Conservation (phyloP, 2,888 invertebrate genomes). For the Pyrgus malvae region DNA sequence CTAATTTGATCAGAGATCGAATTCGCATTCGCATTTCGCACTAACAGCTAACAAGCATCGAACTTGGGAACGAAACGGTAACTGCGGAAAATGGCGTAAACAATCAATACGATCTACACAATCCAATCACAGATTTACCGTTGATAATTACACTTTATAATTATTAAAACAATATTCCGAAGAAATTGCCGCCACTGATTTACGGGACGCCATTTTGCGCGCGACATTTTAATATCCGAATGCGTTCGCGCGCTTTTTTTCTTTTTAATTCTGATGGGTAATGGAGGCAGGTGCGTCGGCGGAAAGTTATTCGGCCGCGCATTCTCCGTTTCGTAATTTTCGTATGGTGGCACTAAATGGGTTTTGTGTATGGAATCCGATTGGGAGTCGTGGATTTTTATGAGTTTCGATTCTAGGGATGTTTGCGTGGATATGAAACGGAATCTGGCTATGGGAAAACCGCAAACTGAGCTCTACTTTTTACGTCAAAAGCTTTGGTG, state of each 20-base stretch:
- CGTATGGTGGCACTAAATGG: conserved; percentile 54
- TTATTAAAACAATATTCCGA: conserved; percentile 66
- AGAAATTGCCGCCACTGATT: conserved; percentile 74
- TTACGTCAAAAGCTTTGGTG: conserved; percentile 23
- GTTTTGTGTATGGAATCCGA: conserved; percentile 53
- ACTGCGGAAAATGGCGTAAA: conserved; percentile 53
- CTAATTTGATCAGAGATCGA: conserved; percentile 43
- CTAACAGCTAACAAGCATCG: conserved; percentile 35
- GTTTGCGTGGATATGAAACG: conserved; percentile 28
- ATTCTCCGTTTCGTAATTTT: conserved; percentile 58
- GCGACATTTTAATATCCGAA: conserved; percentile 74
- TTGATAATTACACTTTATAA: conserved; percentile 75
- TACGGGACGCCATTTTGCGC: conserved; percentile 68
- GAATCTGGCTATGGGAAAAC: conserved; percentile 26
- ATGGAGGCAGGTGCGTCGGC: conserved; percentile 65
- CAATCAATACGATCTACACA: conserved; percentile 57
- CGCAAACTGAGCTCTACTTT: conserved; percentile 21
- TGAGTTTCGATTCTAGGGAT: conserved; percentile 28
- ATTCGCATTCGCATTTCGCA: too few relatives aligned
- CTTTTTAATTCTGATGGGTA: conserved; percentile 62
- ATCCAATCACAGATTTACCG: conserved; percentile 59
- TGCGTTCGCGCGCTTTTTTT: conserved; percentile 59
- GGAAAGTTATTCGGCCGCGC: conserved; percentile 56
- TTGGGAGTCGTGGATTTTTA: conserved; percentile 44
- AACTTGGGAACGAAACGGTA: conserved; percentile 31